phyloP scores from a whole-genome alignment of 2,888 invertebrate genomes.

The Halictus ligatus region DNA sequence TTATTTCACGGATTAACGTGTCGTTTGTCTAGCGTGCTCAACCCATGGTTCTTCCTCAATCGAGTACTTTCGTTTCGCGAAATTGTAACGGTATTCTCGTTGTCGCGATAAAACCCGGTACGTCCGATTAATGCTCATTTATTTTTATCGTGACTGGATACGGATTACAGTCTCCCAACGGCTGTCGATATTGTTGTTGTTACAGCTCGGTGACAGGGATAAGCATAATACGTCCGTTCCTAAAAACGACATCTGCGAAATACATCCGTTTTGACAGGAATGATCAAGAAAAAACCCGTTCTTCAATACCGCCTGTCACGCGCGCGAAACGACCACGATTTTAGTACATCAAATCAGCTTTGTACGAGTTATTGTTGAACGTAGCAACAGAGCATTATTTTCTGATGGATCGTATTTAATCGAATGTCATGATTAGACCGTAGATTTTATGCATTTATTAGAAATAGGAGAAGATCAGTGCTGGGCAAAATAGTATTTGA shows the following conservation, averaged over 20 bases:
- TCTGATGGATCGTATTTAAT: not conserved
- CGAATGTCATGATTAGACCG: not conserved
- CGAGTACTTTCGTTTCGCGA: slow-evolving; percentile 53
- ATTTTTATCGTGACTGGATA: not conserved
- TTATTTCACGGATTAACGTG: slow-evolving; percentile 76
- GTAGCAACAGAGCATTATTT: not conserved
- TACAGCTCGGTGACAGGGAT: not conserved
- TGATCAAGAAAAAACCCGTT: not conserved
- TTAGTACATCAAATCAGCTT: not conserved
- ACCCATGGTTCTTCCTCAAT: slow-evolving; percentile 41
- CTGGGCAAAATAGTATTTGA: no score
- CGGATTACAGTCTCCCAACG: not conserved
- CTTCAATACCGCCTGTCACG: not conserved
- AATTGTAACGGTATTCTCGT: slow-evolving; percentile 54
- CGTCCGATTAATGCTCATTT: slow-evolving; percentile 19
- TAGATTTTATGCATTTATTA: not conserved
- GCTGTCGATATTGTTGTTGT: slow-evolving; percentile 2
- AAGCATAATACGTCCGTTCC: not conserved
- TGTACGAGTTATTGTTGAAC: not conserved
- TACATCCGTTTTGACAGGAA: not conserved
- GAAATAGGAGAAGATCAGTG: not conserved
- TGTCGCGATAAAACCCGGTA: slow-evolving; percentile 26
- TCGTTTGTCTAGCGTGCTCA: slow-evolving; percentile 56
- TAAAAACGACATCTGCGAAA: not conserved
- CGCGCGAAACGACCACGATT: not conserved